Percentiles rank a stretch among this genome's conserved stretches.
These are phyloP conservation scores for Mythimna pallens DNA, from an alignment of 2,888 invertebrate species.

Conservation along the genomic window DNA sequence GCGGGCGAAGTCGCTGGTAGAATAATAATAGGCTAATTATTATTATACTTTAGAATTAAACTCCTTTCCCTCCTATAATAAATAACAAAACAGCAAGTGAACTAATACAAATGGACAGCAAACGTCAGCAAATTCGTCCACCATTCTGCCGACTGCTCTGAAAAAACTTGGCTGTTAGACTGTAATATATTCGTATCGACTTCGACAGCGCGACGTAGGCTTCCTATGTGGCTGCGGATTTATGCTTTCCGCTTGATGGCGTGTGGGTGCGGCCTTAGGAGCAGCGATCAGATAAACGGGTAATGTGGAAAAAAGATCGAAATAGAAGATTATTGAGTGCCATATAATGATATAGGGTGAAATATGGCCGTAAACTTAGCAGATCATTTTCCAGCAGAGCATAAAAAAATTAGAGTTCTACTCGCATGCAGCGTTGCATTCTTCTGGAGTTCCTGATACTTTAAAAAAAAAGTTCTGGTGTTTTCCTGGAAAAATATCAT, in stretches of 20 bases:
- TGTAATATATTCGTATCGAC: conserved; percentile 58
- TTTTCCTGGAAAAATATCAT: too few relatives aligned
- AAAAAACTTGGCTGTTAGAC: conserved; percentile 26
- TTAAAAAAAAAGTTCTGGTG: too few relatives aligned
- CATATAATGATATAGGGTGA: too few relatives aligned
- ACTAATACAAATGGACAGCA: conserved; percentile 19
- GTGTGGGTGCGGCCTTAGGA: conserved; percentile 36
- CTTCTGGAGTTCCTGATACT: too few relatives aligned
- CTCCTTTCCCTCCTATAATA: conserved; percentile 8
- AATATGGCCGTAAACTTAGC: too few relatives aligned
- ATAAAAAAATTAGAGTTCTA: too few relatives aligned
- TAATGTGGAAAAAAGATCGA: too few relatives aligned
- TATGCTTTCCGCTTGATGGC: conserved; percentile 59
- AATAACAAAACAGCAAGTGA: conserved; percentile 28
- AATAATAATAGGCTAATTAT: not conserved
- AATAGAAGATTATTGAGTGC: too few relatives aligned
- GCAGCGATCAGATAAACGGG: conserved; percentile 1
- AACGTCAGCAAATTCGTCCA: conserved; percentile 34
- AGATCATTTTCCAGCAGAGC: too few relatives aligned
- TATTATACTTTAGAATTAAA: not conserved
- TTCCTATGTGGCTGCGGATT: conserved; percentile 55
- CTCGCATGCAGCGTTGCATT: too few relatives aligned
- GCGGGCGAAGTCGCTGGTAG: too few relatives aligned
- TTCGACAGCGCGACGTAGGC: conserved; percentile 52
- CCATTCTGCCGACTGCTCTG: conserved; percentile 22